These are phyloP conservation scores for Tyrannus savana DNA, from an alignment of 2,113 vertebrate genomes.

Conservation along the genomic window DNA sequence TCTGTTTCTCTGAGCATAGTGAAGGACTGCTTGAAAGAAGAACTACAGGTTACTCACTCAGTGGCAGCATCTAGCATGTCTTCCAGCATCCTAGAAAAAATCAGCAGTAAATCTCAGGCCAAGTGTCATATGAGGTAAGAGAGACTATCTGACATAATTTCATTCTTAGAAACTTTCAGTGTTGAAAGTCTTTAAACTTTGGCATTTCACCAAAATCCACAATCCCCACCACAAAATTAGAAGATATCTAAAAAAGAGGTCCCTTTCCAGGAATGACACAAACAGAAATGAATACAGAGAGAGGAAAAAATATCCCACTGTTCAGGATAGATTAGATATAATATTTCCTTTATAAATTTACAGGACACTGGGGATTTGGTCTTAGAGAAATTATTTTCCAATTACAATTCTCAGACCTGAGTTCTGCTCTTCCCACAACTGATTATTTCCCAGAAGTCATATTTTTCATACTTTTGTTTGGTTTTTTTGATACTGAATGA, in stretches of 20 bases:
- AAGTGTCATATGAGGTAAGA: slow-evolving; percentile 40
- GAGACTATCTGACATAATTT: slow-evolving; percentile 30
- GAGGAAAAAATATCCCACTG: background rate
- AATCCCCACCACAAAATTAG: slow-evolving; percentile 34
- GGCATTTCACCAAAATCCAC: slow-evolving; percentile 38
- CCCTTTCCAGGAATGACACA: slow-evolving; percentile 59
- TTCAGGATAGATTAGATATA: slow-evolving; percentile 11
- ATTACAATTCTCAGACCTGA: background rate
- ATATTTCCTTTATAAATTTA: background rate
- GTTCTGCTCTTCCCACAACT: slow-evolving; percentile 11
- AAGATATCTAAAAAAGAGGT: slow-evolving; percentile 16
- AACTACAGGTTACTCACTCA: background rate
- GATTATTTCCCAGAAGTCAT: slow-evolving; percentile 21
- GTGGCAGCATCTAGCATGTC: background rate
- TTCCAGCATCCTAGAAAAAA: background rate
- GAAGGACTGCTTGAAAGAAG: background rate
- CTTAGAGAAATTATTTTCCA: slow-evolving; percentile 11
- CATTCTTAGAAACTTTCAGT: slow-evolving; percentile 47
- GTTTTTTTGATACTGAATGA: background rate
- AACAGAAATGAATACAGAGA: slow-evolving; percentile 9
- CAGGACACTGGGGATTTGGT: background rate
- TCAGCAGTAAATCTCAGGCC: background rate
- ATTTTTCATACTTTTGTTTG: slow-evolving; percentile 4
- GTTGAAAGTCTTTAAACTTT: slow-evolving; percentile 7
- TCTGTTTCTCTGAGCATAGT: background rate